A percentile compares a stretch with the other conserved stretches of the same genome.
Conservation (phyloP, 2,113 vertebrate species). For the Polypterus senegalus region DNA sequence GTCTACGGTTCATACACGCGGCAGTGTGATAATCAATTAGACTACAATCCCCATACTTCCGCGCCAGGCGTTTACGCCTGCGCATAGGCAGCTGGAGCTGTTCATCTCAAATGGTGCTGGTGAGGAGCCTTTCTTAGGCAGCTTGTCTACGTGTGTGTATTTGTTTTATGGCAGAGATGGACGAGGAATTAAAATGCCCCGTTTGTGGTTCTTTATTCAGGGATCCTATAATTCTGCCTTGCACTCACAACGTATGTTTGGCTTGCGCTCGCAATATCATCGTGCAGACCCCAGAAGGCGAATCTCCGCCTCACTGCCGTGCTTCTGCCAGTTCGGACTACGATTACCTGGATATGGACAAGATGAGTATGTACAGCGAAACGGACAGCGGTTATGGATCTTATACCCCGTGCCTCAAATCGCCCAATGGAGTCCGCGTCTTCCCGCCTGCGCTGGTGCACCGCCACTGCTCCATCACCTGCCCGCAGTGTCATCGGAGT, state of each 20-base stretch:
- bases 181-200: slow-evolving; percentile 91
- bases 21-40: background rate
- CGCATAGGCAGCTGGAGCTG: slow-evolving; percentile 43
- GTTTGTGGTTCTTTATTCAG: slow-evolving; percentile 84
- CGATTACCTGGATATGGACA: slow-evolving; percentile 70
- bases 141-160: slow-evolving; percentile 16
- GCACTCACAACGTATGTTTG: slow-evolving; percentile 84
- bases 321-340: slow-evolving; percentile 57
- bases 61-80: slow-evolving; percentile 26
- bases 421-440: slow-evolving; percentile 81
- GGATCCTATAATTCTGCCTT: slow-evolving; percentile 78
- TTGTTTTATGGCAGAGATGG: slow-evolving; percentile 53
- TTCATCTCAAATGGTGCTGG: slow-evolving; percentile 43
- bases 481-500: slow-evolving; percentile 89
- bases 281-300: slow-evolving; percentile 81
- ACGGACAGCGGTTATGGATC: slow-evolving; percentile 95
- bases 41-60: slow-evolving; percentile 19
- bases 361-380: slow-evolving; percentile 88
- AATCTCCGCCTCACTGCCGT: slow-evolving; percentile 59
- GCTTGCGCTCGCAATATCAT: slow-evolving; percentile 87
- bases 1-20: too few relatives aligned
- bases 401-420: slow-evolving; percentile 85
- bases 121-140: slow-evolving; percentile 20
- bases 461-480: slow-evolving; percentile 76
- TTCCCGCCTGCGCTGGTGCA: slow-evolving; percentile 57